Evolutionary conservation across 2,888 invertebrate genomes (phyloP), one percentile per base, ranked within the genome.

Genomic region (Perizoma affinitatum): DNA sequence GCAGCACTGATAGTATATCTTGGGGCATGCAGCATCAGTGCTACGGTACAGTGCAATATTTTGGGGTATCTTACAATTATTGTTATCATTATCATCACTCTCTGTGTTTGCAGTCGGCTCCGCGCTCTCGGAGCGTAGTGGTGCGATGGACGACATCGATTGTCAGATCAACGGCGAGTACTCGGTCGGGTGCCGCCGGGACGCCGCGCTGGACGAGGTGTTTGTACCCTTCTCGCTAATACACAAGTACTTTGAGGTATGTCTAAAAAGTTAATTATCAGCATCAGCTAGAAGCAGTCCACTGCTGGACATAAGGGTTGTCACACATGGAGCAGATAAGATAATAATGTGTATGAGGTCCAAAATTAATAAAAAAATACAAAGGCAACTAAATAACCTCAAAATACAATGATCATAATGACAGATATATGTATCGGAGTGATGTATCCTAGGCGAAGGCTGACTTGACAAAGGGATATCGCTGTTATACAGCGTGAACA

Each of bases 201-300:
- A 97, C 79, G 94, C 94, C n/a, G 95, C 95, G 70, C 58, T 71
- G 0, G 95, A 96, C 73, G 97, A 98, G 88, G 96, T 98, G 38
- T 98, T 95, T 84, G 90, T 98, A 74, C 98, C 98, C 33, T 98
- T 98, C 89, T 96, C 97, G 48, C 98, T 98, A 82, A 93, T 98
- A 73, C 96, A 96, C 78, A 97, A 96, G 84, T 98, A 98, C 89
- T 98, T 98, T 90, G 98, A 98, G 94, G 96, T 97, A 44, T 35
- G 44, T 33, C 10, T 22, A 5, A 47, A 46, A 44, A 22, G 22
- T 22, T 22, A 1, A 22, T 22, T 22, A 22, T 22, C 22, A 22
- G 22, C 22, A 22, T 22, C 22, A 22, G 22, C 22, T 22, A 2
- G 22, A 22, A 22, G 22, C 22, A 2, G 22, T 22, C 22, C 22